Percentiles rank a stretch among this genome's conserved stretches.
phyloP scores from a whole-genome alignment of 2,888 invertebrate genomes.

The Sinopyrophorus schimmeli region DNA sequence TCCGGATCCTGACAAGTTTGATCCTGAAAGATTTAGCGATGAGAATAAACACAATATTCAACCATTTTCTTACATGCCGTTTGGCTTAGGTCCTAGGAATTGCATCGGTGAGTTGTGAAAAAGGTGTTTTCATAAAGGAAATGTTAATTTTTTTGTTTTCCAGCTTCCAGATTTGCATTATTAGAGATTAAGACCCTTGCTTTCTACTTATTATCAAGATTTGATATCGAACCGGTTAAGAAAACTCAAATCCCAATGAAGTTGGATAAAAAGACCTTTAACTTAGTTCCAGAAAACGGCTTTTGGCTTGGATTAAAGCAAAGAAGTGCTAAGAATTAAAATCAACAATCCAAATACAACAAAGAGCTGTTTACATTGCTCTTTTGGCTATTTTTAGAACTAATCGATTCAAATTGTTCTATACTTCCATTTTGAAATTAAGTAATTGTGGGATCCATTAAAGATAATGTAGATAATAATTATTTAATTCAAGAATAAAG shows the following conservation, averaged over 20 bases:
- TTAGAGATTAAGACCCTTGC: constrained; percentile 1
- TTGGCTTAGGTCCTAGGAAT: constrained; percentile 56
- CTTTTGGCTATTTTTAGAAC: too few relatives aligned
- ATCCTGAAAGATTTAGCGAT: constrained; percentile 60
- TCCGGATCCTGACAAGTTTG: constrained; percentile 60
- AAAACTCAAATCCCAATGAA: neutral
- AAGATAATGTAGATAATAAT: too few relatives aligned
- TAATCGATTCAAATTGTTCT: too few relatives aligned
- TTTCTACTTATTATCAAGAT: constrained; percentile 6
- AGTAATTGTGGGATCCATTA: too few relatives aligned
- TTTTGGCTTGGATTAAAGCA: constrained; percentile 7
- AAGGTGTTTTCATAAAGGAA: too few relatives aligned
- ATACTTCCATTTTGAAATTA: too few relatives aligned
- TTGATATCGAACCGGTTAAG: neutral
- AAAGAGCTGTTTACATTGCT: neutral
- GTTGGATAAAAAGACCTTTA: neutral
- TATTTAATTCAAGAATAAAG: too few relatives aligned
- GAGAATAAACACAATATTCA: constrained; percentile 59
- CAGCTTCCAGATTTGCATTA: constrained; percentile 13
- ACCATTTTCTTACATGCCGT: constrained; percentile 59
- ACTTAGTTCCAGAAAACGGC: constrained; percentile 1
- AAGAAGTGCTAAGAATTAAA: neutral
- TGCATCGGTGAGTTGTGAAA: constrained; percentile 54
- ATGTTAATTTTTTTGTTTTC: too few relatives aligned
- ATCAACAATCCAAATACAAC: neutral